Evolutionary conservation across 2,797 vertebrate genomes (phyloP), one percentile per base, ranked within the genome.

Genomic region (Australoheros facetus): DNA sequence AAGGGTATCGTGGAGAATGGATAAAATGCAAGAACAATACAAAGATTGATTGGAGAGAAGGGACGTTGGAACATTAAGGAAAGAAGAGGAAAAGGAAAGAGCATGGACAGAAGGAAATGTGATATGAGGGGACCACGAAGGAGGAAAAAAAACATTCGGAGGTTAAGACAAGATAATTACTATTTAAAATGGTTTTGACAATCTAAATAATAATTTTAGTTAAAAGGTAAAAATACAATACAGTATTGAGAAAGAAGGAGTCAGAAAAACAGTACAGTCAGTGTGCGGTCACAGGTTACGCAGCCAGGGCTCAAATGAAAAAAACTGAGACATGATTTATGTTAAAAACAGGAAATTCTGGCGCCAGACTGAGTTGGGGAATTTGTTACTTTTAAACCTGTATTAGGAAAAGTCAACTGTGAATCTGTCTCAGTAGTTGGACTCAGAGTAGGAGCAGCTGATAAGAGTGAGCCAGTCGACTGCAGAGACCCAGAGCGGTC

Each of bases 311-410:
- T 71, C 23, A 21, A 70, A 79, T 42, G 32, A 87, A 85, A 85
- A 91, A 93, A 88, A 88, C 83, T 58, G 56, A 75, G 83, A 70
- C 55, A 28, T 74, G 88, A 92, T 93, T 91, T 90, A 86, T 85
- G 78, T 56, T 69, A 45, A 91, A 94, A 95, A 94, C 92, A 94
- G 95, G 94, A 95, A 93, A 90, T 91, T 89, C 87, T 89, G 88
- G 91, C 79, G 89, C 90, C 93, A 86, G 90, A 81, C 83, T 83
- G 77, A 89, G 78, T 91, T 73, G 80, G 7, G 83, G 85, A 89
- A 91, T 88, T 89, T 85, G 75, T 91, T 87, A 78, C 86, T 84
- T 83, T 87, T 56, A 90, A 87, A 89, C 71, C 28, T 55, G 78
- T 57, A 83, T 80, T 78, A 89, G 85, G 84, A 88, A 87, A 87